Percentiles rank a stretch among this genome's conserved stretches.
These are phyloP conservation scores for Dasysyrphus tricinctus DNA, from an alignment of 2,888 invertebrate species.

Conservation along the genomic window DNA sequence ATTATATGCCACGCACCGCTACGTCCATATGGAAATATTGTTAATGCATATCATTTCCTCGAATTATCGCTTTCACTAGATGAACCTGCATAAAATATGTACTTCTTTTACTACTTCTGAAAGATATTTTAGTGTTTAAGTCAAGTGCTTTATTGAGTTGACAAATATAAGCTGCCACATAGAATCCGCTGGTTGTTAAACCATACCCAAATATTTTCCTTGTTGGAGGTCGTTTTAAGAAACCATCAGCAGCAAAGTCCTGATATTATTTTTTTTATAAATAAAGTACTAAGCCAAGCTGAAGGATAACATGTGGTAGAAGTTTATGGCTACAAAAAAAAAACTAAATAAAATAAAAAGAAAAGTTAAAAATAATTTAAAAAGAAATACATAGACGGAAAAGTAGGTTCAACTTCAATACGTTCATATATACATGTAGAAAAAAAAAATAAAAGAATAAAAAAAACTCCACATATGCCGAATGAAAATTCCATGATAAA, in stretches of 20 bases:
- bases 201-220: background rate
- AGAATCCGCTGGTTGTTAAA: background rate
- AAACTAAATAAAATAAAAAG: conserved; percentile 16
- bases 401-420: conserved; percentile 33
- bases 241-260: background rate
- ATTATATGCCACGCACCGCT: too few relatives aligned
- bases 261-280: background rate
- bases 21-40: too few relatives aligned
- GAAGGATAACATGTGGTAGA: conserved; percentile 55
- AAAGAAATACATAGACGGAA: conserved; percentile 12
- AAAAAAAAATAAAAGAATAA: background rate
- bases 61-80: background rate
- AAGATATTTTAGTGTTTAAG: background rate
- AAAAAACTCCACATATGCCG: conserved; percentile 48
- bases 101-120: background rate
- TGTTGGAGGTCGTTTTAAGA: background rate
- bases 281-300: conserved; percentile 51
- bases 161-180: background rate
- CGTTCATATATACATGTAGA: background rate
- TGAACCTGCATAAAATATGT: background rate
- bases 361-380: conserved; percentile 7
- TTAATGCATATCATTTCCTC: too few relatives aligned
- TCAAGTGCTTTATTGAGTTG: background rate
- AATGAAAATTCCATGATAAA: conserved; percentile 65
- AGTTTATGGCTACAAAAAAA: conserved; percentile 45